phyloP scores from a whole-genome alignment of 2,113 vertebrate species.

The Protomyctophum bolini region DNA sequence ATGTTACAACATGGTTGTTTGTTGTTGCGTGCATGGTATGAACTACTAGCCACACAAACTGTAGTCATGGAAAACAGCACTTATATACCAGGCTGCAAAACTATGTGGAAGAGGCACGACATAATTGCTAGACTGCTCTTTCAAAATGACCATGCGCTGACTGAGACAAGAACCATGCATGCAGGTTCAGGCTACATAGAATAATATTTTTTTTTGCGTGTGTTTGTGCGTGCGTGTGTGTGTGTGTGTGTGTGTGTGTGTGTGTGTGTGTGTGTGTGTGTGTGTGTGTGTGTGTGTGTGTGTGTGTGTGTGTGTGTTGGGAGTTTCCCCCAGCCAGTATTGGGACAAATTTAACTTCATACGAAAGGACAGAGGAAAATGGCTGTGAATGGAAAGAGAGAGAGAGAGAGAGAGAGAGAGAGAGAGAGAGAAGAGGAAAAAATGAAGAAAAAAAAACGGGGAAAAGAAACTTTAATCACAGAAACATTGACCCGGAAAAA shows the following conservation, averaged over 20 bases:
- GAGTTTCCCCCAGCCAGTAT: slow-evolving; percentile 54
- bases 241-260: slow-evolving; percentile 2
- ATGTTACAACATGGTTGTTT: not conserved
- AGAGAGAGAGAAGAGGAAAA: slow-evolving; percentile 28
- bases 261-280: slow-evolving; percentile 6
- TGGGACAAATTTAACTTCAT: slow-evolving; percentile 58
- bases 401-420: slow-evolving; percentile 32
- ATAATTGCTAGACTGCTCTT: not conserved
- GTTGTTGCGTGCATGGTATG: not conserved
- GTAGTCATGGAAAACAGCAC: not conserved
- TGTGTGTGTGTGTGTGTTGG: slow-evolving; percentile 1
- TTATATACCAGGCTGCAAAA: not conserved
- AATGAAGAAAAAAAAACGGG: slow-evolving; percentile 41
- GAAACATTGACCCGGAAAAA: slow-evolving; percentile 79
- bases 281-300: slow-evolving; percentile 4
- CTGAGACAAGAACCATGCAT: slow-evolving; percentile 3
- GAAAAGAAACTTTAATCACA: slow-evolving; percentile 75
- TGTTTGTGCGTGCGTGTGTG: not conserved
- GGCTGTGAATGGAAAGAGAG: slow-evolving; percentile 71
- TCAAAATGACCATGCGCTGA: slow-evolving; percentile 15
- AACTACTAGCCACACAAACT: not conserved
- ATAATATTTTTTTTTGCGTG: not conserved
- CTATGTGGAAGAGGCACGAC: no score
- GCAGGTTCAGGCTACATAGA: not conserved
- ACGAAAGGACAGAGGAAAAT: slow-evolving; percentile 60